phyloP scores from a whole-genome alignment of 2,888 invertebrate genomes.

The Hipparchia semele region DNA sequence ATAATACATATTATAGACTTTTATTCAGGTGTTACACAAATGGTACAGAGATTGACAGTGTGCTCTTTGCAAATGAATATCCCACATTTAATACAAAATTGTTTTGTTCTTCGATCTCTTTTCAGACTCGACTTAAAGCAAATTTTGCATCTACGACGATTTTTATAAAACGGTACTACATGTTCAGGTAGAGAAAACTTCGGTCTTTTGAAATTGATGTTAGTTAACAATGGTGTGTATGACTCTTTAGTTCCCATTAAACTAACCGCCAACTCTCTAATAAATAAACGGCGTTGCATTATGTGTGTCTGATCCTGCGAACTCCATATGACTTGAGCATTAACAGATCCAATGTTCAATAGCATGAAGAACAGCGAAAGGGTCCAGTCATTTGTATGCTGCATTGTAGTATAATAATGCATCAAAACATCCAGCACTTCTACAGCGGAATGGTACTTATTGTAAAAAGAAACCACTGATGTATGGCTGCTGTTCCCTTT shows the following conservation, averaged over 20 bases:
- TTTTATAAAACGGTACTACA: slow-evolving; percentile 43
- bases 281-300: slow-evolving; percentile 62
- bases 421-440: slow-evolving; percentile 72
- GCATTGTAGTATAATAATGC: slow-evolving; percentile 75
- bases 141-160: slow-evolving; percentile 60
- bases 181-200: slow-evolving; percentile 40
- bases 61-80: slow-evolving; percentile 71
- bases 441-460: slow-evolving; percentile 66
- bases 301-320: slow-evolving; percentile 50
- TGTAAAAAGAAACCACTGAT: slow-evolving; percentile 65
- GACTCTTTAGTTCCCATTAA: slow-evolving; percentile 53
- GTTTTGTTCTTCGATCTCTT: slow-evolving; percentile 66
- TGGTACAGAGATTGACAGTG: slow-evolving; percentile 59
- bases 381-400: slow-evolving; percentile 73
- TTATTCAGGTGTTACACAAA: slow-evolving; percentile 48
- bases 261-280: slow-evolving; percentile 64
- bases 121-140: slow-evolving; percentile 59
- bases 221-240: slow-evolving; percentile 32
- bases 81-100: slow-evolving; percentile 64
- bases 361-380: slow-evolving; percentile 70
- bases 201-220: slow-evolving; percentile 41
- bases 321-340: slow-evolving; percentile 74
- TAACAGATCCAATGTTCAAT: slow-evolving; percentile 71
- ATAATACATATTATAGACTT: neutral
- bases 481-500: slow-evolving; percentile 55